Evolutionary conservation across 2,113 vertebrate genomes (phyloP), one percentile per base, ranked within the genome.

Genomic region (Phycodurus eques): DNA sequence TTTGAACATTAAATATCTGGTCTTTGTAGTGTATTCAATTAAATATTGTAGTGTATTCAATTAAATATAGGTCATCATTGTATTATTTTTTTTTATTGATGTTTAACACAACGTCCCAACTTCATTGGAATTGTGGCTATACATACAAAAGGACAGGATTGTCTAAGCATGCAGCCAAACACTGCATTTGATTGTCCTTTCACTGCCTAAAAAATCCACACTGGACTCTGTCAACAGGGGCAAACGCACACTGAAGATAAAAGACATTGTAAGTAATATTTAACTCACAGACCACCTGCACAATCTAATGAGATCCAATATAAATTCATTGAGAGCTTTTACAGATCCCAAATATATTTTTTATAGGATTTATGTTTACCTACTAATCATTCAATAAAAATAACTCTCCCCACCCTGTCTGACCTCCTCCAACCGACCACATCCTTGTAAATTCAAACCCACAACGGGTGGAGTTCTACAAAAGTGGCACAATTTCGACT

Each of bases 101-200:
- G 27, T 27, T 27, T 27, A 27, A 27, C 27, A 27, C 27, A 27
- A 27, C 27, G 27, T 27, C 27, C 27, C 27, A 27, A 27, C 27
- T 27, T 27, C 27, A 27, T 27, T 27, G 27, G 27, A 27, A 27
- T 27, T 27, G 27, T 27, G 27, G 27, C 27, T 27, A 27, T 27
- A 27, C 4, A 39, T 42, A 43, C 22, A 79, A 27, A 69, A 72
- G 71, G 61, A 67, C 46, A 64, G 54, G 62, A 49, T 14, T 77
- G 76, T 82, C 68, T 72, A 83, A 87, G 87, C 85, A 83, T 73
- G 49, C 63, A 76, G 67, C 64, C 74, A 78, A 54, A 69, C 46
- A 13, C 33, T 19, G 2, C 20, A 60, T 13, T 35, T 51, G 67
- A 71, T 64, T 46, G 64, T 71, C 46, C 20, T 44, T 78, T 80